Evolutionary conservation across 2,797 vertebrate genomes (phyloP).

Genomic region (Hemitrygon akajei): DNA sequence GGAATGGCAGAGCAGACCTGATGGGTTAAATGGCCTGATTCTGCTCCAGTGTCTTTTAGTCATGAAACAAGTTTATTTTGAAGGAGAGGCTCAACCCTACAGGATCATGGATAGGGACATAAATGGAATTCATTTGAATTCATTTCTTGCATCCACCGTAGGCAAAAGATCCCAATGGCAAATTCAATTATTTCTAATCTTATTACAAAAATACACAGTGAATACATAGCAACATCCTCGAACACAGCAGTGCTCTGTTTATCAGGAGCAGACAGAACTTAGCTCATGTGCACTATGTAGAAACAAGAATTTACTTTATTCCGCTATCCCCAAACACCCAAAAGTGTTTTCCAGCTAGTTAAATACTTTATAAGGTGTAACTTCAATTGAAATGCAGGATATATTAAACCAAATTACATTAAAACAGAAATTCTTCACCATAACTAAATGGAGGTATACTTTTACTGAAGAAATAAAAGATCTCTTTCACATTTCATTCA

Average conservation of each 20-base stretch:
- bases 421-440: neutral
- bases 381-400: neutral
- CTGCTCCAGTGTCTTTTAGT: too few relatives aligned
- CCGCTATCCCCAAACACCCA: neutral
- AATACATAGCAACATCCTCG: neutral
- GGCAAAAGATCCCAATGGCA: neutral
- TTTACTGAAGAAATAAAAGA: neutral
- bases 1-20: too few relatives aligned
- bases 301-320: neutral
- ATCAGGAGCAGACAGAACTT: neutral
- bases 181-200: neutral
- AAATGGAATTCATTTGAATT: neutral
- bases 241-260: neutral
- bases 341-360: neutral
- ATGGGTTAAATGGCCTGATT: too few relatives aligned
- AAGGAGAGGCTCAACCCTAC: neutral
- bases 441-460: neutral
- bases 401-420: neutral
- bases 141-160: neutral
- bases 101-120: neutral
- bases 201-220: neutral
- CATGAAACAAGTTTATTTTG: neutral
- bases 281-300: neutral
- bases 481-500: too few relatives aligned
- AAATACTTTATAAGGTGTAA: neutral